Conservation (phyloP, 2,888 invertebrate species). For the Phytoseiulus persimilis region DNA sequence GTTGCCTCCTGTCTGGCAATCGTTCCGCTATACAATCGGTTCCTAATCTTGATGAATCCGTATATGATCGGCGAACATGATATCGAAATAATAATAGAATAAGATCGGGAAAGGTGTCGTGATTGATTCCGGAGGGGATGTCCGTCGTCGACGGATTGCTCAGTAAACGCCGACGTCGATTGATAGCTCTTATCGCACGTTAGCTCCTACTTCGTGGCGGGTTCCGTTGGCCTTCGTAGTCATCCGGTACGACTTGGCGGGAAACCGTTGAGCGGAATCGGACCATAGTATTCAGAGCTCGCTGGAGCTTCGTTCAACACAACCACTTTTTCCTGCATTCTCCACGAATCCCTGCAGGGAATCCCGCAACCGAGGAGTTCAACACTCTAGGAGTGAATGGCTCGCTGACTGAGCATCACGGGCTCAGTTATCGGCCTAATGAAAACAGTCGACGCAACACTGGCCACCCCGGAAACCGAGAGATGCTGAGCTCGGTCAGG, state of each 20-base stretch:
- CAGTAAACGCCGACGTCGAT: background rate
- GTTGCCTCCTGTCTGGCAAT: background rate
- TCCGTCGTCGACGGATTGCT: background rate
- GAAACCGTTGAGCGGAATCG: no score
- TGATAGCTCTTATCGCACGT: background rate
- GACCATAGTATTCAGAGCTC: no score
- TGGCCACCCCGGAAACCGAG: background rate
- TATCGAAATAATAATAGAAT: background rate
- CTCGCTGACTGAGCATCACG: background rate
- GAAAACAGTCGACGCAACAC: background rate
- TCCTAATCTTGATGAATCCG: background rate
- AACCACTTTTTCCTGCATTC: no score
- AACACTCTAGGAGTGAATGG: background rate
- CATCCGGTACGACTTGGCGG: no score
- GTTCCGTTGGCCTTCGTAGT: no score
- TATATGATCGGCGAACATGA: background rate
- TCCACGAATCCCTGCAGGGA: no score
- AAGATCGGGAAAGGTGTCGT: background rate
- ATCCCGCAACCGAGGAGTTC: background rate
- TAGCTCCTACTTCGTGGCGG: no score
- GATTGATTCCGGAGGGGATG: background rate
- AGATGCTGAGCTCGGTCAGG: background rate
- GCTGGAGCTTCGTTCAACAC: no score
- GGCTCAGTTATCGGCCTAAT: background rate
- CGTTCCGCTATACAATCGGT: background rate